Conservation (phyloP, 1,140 invertebrate genomes). For the Mya arenaria region DNA sequence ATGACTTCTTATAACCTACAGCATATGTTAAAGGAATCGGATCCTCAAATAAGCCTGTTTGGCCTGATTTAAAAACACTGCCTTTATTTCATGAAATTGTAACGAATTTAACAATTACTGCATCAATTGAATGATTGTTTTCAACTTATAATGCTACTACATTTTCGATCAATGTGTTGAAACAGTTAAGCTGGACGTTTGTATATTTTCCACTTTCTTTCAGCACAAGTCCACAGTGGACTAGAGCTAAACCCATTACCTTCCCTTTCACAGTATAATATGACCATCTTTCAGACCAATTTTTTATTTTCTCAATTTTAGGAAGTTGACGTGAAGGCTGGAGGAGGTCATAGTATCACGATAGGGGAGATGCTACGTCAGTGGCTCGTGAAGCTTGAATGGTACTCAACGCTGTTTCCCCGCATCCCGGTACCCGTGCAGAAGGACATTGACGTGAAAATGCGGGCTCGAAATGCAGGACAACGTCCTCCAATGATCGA, state of each 20-base stretch:
- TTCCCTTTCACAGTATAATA: background rate
- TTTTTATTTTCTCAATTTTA: conserved; percentile 76
- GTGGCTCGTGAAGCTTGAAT: conserved; percentile 96
- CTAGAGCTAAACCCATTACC: conserved; percentile 66
- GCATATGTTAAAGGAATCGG: too few species aligned
- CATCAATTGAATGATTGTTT: too few species aligned
- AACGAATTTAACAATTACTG: too few species aligned
- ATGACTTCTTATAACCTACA: too few species aligned
- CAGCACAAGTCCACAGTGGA: conserved; percentile 49
- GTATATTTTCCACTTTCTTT: too few species aligned
- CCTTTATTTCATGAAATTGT: too few species aligned
- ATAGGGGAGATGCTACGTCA: conserved; percentile 97
- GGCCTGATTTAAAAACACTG: too few species aligned
- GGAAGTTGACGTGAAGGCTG: conserved; percentile 98
- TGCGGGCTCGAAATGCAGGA: conserved; percentile 61
- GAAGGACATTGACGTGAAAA: conserved; percentile 82
- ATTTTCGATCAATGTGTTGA: too few species aligned
- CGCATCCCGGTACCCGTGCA: conserved; percentile 99
- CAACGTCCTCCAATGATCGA: background rate
- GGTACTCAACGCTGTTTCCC: conserved; percentile 98
- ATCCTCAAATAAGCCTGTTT: too few species aligned
- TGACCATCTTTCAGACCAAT: background rate
- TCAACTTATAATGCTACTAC: too few species aligned
- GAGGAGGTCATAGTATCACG: conserved; percentile 95
- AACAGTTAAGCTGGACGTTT: too few species aligned